These are phyloP conservation scores for Lipophrys pholis DNA, from an alignment of 2,113 vertebrate species.

Conservation along the genomic window DNA sequence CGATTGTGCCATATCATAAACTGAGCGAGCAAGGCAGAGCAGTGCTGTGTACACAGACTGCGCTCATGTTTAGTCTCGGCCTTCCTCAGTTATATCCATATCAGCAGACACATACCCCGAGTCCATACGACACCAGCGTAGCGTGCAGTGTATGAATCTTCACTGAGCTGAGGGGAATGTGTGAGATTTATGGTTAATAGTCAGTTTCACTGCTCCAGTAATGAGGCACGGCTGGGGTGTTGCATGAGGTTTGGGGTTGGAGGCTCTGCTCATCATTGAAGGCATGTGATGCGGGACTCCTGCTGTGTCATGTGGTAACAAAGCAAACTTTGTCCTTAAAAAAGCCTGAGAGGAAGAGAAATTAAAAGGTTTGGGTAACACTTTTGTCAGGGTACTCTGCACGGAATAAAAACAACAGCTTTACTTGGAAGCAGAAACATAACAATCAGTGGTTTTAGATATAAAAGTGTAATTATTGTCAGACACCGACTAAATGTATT, in stretches of 20 bases:
- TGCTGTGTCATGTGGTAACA: slow-evolving; percentile 44
- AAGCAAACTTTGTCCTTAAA: slow-evolving; percentile 24
- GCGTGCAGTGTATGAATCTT: slow-evolving; percentile 4
- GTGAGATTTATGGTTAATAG: slow-evolving; percentile 1
- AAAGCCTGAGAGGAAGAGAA: background rate
- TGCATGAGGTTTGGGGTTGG: background rate
- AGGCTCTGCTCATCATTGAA: background rate
- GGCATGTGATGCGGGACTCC: slow-evolving; percentile 34
- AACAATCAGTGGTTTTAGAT: too few species aligned
- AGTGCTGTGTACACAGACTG: background rate
- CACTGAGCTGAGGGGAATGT: background rate
- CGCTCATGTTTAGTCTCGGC: slow-evolving; percentile 1
- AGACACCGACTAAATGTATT: too few species aligned
- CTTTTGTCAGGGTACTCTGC: background rate
- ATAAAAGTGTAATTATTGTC: too few species aligned
- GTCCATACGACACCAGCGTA: slow-evolving; percentile 21
- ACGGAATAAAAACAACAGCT: background rate
- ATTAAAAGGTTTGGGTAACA: background rate
- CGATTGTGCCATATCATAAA: too few species aligned
- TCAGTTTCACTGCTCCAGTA: background rate
- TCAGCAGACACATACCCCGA: slow-evolving; percentile 41
- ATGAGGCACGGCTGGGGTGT: slow-evolving; percentile 1
- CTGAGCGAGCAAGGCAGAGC: background rate
- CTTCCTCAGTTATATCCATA: slow-evolving; percentile 13
- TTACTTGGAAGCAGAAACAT: background rate